Base-by-base conservation (phyloP, 2,113 vertebrate species). In the Rhodinocichla rosea region DNA sequence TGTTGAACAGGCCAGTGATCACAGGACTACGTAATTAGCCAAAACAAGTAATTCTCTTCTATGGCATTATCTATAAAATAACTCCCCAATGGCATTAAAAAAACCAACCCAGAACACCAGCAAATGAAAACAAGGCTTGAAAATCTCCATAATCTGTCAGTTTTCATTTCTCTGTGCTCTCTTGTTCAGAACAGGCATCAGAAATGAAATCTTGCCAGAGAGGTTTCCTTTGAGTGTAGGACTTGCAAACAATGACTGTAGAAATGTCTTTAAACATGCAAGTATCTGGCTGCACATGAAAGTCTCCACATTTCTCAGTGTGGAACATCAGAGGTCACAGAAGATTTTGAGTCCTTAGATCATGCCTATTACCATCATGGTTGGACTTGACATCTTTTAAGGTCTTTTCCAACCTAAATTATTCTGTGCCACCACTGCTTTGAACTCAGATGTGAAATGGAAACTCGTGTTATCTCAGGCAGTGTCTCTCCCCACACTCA, bases 11-110 rank as follows among this genome's bases (percentile, higher is more conserved):
- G 19, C 52, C 83, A 85, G 71, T 94, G 96, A 96, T 94, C 94
- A 96, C 56, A 97, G 87, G 62, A 77, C 89, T 88, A 44, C 3
- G 5, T 90, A 96, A 97, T 97, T 94, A 97, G 37, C 76, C 87
- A 89, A 93, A 96, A 96, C 84, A 95, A 83, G 81, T 74, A 69
- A 94, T 91, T 95, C 49, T 91, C 30, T 92, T 83, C 75, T 60
- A 40, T 57, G 68, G 57, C 19, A 64, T 90, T 92, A 63, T 52
- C 82, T 47, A 75, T 30, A 83, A 90, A 91, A 89, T 44, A 71
- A 80, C 17, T 67, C 32, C 47, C 28, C 42, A 59, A 8, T 24
- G 32, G 15, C 30, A 76, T 65, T 44, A 8, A 78, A 75, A 59
- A 5, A 39, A 27, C 2, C 27, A 19, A 26, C 33, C 8, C 15